Conservation (phyloP, 2,888 invertebrate genomes). For the Andricus quercusramuli region DNA sequence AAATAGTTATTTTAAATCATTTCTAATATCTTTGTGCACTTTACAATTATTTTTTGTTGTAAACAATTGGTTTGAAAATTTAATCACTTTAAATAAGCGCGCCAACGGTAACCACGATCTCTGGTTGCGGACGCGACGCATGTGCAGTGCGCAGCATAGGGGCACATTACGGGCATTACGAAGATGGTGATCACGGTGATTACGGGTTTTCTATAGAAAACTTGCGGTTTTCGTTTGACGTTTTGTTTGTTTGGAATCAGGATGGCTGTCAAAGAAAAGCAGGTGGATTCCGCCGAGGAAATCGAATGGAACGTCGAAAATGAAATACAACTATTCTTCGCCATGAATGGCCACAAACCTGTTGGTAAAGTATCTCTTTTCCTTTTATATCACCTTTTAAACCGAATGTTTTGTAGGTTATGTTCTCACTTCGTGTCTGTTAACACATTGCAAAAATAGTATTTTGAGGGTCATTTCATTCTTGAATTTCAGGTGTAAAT, state of each 20-base stretch:
- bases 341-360: slow-evolving; percentile 87
- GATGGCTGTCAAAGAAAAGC: slow-evolving; percentile 82
- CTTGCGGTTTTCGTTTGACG: slow-evolving; percentile 16
- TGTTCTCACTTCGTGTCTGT: slow-evolving; percentile 43
- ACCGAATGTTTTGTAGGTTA: slow-evolving; percentile 47
- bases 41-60: too few species aligned
- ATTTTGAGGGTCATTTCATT: not conserved
- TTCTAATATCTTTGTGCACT: too few species aligned
- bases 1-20: too few species aligned
- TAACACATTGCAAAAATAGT: not conserved
- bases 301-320: slow-evolving; percentile 86
- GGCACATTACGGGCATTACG: too few species aligned
- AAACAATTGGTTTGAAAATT: too few species aligned
- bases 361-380: slow-evolving; percentile 80
- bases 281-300: slow-evolving; percentile 79
- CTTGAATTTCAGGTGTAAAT: slow-evolving; percentile 80
- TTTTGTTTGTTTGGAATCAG: slow-evolving; percentile 42
- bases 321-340: slow-evolving; percentile 87
- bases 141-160: too few species aligned
- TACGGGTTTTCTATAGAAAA: not conserved
- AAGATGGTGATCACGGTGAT: too few species aligned
- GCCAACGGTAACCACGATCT: too few species aligned
- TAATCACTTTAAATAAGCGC: too few species aligned
- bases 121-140: too few species aligned
- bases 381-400: slow-evolving; percentile 38